Evolutionary conservation across 2,888 invertebrate genomes (phyloP), one percentile per base, ranked within the genome.

Genomic region (Amaurobius ferox): DNA sequence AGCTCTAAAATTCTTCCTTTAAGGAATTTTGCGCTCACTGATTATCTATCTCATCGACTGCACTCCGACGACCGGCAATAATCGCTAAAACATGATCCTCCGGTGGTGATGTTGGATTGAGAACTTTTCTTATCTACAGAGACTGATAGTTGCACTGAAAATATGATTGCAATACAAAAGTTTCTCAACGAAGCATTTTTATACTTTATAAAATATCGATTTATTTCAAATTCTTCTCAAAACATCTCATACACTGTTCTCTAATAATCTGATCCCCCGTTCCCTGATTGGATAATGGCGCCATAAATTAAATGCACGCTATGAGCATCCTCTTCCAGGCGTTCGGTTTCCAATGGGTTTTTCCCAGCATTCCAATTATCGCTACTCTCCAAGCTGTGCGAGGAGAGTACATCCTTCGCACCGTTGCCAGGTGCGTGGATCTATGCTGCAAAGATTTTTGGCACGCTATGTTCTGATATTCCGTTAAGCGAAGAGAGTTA

Each of bases 271-370:
- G 9, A 35, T 35, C 11, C 35, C 11, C 6, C 9, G 44, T 44
- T 44, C 44, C 44, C 16, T 44, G 16, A 11, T 44, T 16, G 7
- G 9, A 73, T 74, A 81, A 81, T 81, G 61, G 40, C 68, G 23
- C 74, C 74, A 74, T 74, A 81, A 81, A 74, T 81, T 68, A 68
- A 70, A 44, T 23, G 26, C 19, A 28, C 39, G 40, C n/a, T n/a
- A 40, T 16, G 30, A 19, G 44, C 39, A 39, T 68, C 28, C 48
- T 44, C n/a, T 44, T 19, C 30, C 11, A 3, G 23, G 11, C 32
- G 39, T 70, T 19, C n/a, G 48, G 29, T 28, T 70, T 70, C 44
- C 70, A 70, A 44, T 44, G 70, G 29, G 40, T 44, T 70, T 19
- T 70, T 40, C 70, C 16, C 44, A 39, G 29, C 26, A 44, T 70